Evolutionary conservation across 2,797 vertebrate species (phyloP).

Genomic region (Danio tinwini): DNA sequence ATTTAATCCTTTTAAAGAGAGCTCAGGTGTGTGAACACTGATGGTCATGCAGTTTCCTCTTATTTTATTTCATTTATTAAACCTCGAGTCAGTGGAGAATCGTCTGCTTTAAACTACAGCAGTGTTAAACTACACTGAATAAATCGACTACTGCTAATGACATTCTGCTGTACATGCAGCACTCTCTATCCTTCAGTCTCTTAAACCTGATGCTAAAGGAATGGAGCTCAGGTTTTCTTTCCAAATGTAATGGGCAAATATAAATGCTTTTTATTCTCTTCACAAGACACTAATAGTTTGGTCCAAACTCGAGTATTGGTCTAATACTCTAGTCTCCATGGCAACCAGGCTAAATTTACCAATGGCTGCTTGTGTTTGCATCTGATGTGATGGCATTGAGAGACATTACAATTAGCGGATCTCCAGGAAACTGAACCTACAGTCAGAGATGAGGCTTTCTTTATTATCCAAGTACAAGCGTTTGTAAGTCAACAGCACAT

Average conservation of each 20-base stretch:
- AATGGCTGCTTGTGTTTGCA: constrained; percentile 14
- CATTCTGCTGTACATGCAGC: no score
- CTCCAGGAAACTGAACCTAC: background rate
- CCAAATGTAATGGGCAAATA: background rate
- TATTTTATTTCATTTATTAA: no score
- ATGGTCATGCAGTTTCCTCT: no score
- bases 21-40: no score
- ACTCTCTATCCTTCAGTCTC: constrained; percentile 1
- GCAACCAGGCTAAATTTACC: constrained; percentile 18
- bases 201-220: background rate
- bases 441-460: background rate
- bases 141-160: no score
- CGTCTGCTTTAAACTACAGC: no score
- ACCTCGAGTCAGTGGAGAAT: no score
- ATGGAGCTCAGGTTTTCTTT: background rate
- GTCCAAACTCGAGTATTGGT: background rate
- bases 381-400: background rate
- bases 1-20: no score
- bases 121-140: no score
- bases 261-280: no score
- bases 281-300: background rate
- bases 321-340: constrained; percentile 7
- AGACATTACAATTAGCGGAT: background rate
- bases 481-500: no score
- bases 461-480: background rate